Evolutionary conservation across 2,797 vertebrate species (phyloP), one percentile per base, ranked within the genome.

Genomic region (Takifugu ocellatus): DNA sequence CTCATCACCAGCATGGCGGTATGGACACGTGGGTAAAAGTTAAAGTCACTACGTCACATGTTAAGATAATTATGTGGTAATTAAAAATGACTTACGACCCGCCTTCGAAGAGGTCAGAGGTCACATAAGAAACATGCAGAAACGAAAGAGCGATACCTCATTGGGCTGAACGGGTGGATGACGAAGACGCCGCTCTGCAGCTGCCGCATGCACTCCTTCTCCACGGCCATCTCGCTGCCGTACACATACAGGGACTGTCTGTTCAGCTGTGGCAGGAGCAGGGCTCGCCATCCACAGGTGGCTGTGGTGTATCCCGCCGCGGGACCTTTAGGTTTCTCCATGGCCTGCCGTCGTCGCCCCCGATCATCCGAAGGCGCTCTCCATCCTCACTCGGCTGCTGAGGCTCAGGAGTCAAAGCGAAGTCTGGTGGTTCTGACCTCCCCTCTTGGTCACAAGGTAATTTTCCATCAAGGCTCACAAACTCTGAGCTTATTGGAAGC

Each of bases 141-240:
- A 39, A 5, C 36, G n/a, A 17, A 44, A 44, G n/a, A 16, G 6
- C 74, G 75, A 64, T 90, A 91, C 91, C 91, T 91, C 77, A 92
- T 83, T 63, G 75, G 64, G 76, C 91, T 92, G 85, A 92, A 92
- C 0, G 91, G 91, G 73, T 92, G 91, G 74, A 92, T 92, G 77
- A 92, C 91, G 47, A 92, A 84, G 48, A 91, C 77, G 50, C 87
- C 87, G 36, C 84, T 90, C 70, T 90, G 65, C 70, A 87, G 84
- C 81, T 91, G 90, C 8, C 87, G 84, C 15, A 74, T 66, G 43
- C 90, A 90, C 59, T 90, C 89, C 70, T 87, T 76, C 84, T 92
- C 90, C 86, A 92, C 90, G 24, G 90, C 90, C 60, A 92, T 84
- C 81, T 92, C 91, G 49, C 91, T 92, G 75, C 91, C 91, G 44